These are phyloP conservation scores for Leucozona laternaria DNA, from an alignment of 2,888 invertebrate species.

Conservation along the genomic window DNA sequence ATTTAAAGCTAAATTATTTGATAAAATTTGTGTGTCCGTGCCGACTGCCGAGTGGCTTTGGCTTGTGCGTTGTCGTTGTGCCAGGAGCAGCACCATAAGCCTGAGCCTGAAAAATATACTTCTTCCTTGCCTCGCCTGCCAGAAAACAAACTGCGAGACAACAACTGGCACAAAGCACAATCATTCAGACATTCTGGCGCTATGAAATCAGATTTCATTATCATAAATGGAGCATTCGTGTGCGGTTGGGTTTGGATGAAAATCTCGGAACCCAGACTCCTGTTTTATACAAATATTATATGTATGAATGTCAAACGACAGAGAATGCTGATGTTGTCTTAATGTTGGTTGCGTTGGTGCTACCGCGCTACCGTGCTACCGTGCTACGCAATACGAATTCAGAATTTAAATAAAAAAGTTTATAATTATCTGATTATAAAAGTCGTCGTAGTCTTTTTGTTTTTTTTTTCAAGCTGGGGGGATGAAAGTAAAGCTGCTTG, in stretches of 20 bases:
- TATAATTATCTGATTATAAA: slow-evolving; percentile 16
- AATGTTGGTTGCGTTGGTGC: background rate
- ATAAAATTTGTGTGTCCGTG: slow-evolving; percentile 41
- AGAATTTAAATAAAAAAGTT: slow-evolving; percentile 13
- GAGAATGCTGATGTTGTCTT: slow-evolving; percentile 4
- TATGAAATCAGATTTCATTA: slow-evolving; percentile 69
- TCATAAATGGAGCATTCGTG: slow-evolving; percentile 71
- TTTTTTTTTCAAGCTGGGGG: background rate
- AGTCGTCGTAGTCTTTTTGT: background rate
- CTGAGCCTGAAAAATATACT: background rate
- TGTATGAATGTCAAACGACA: background rate
- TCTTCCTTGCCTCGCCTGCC: background rate
- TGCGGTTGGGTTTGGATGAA: slow-evolving; percentile 56
- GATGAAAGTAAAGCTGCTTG: background rate
- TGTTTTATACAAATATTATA: background rate
- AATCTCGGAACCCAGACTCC: slow-evolving; percentile 24
- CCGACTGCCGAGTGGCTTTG: slow-evolving; percentile 15
- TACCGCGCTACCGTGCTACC: too few species aligned
- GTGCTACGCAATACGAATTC: slow-evolving; percentile 18
- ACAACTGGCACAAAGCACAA: slow-evolving; percentile 56
- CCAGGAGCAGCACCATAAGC: background rate
- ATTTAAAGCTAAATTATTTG: slow-evolving; percentile 34
- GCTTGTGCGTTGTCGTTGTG: background rate
- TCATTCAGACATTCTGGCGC: slow-evolving; percentile 61
- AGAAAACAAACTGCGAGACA: background rate